Base-by-base conservation (phyloP, 1,140 invertebrate genomes). In the Euwallacea similis region DNA sequence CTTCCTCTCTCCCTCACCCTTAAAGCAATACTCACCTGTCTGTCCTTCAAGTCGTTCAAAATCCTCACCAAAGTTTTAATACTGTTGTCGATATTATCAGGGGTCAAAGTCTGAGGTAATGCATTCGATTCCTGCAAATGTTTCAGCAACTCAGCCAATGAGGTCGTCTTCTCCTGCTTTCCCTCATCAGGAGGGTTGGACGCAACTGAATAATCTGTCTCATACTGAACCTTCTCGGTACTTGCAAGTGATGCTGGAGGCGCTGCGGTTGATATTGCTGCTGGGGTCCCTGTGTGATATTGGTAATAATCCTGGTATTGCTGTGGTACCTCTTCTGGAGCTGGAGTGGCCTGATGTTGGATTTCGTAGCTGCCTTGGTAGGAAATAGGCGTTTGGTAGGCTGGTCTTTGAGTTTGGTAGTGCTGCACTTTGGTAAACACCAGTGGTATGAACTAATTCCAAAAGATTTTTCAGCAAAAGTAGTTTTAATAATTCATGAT, bases 1-100 rank as follows among this genome's bases (percentile, higher is more conserved):
- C 21, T 33, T 4, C 4, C 4, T 33, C 4, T 33, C 21, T 4
- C 21, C 44, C 11, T 11, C 9, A 55, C 15, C 7, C 9, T 55
- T 55, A n/a, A 15, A 6, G 0, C 4, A 42, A 11, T n/a, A 11
- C 42, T 44, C 42, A 72, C 71, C 60, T 72, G 71, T 56, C 62
- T 60, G 66, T 85, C 82, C 77, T 88, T 89, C 11, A 92, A 82
- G 50, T 87, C 85, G 60, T 88, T 87, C 2, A 92, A 77, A 44
- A 93, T 91, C 76, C 89, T 88, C 8, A 92, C 85, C 13, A 93
- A 80, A 0, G 91, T 92, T 77, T 87, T 88, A 42, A 93, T 91
- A 53, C 90, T 93, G 50, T 88, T 88, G 68, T 91, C 90, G 41
- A 93, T 87, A 75, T 93, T 93, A 66, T 91, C 88, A 44, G 86